Base-by-base conservation (phyloP, 1,140 invertebrate species). In the Drosophila orena region DNA sequence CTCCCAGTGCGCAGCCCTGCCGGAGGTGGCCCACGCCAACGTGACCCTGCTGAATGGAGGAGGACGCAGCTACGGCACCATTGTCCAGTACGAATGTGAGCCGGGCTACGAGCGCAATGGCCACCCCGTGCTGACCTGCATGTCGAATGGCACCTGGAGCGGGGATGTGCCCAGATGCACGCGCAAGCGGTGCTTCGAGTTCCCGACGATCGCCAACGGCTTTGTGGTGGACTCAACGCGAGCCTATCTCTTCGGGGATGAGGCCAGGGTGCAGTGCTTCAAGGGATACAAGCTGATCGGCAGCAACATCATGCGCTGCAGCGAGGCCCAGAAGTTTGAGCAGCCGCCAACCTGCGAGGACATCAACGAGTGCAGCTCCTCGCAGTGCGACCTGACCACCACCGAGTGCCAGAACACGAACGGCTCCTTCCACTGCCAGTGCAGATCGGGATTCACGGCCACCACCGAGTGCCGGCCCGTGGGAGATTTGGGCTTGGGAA, bases 121-220 rank as follows among this genome's bases (percentile, higher is more conserved):
- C 34, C 95, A 97, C 91, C 97, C 97, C 30, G 97, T 98, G 3
- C 95, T 99, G 40, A 94, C 98, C 15, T 99, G 98, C 92, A 98
- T 97, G 96, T 97, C 97, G 80, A 98, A 99, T 91, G 98, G 98
- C 24, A 98, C 97, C 7, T 99, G 98, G 98, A 98, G 97, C 42
- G 96, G 97, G 50, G 94, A 96, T 64, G 97, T 98, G 14, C 98
- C 98, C 14, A 95, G 94, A 5, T 99, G 98, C 92, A 95, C 96
- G 59, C 95, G 97, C 94, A 96, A 97, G 11, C 93, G 95, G 61
- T 99, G 98, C 93, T 94, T 95, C 4, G 94, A 95, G 49, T 95
- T 98, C 64, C 98, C 98, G 1, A 95, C 95, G 89, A 96, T 98
- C 35, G 95, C 95, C 65, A 97, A 98, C 83, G 97, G 97, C 11